phyloP scores from a whole-genome alignment of 2,113 vertebrate species.

The Pomatorhinus ruficollis region DNA sequence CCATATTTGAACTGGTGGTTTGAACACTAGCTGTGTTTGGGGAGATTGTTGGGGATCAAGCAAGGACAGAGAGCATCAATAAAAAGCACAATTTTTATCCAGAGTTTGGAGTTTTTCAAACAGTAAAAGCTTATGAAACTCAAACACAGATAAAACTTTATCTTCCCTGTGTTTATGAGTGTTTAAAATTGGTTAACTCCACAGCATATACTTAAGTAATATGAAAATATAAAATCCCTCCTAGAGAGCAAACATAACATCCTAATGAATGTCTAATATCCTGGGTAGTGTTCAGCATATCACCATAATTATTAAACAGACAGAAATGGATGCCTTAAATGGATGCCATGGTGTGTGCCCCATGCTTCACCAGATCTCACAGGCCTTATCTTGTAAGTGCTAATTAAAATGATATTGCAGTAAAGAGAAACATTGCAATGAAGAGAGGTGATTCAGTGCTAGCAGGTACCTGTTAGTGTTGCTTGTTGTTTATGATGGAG shows the following conservation, averaged over 20 bases:
- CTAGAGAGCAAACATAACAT: slow-evolving; percentile 4
- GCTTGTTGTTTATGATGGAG: neutral
- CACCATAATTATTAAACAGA: slow-evolving; percentile 26
- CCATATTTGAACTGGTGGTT: neutral
- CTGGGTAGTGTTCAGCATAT: neutral
- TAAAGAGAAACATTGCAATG: slow-evolving; percentile 12
- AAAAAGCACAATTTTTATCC: neutral
- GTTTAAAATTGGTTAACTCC: neutral
- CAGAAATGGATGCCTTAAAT: neutral
- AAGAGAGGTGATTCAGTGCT: slow-evolving; percentile 14
- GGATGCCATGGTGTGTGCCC: neutral
- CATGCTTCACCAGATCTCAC: slow-evolving; percentile 8
- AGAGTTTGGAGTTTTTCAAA: neutral
- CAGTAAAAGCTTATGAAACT: neutral
- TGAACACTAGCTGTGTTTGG: neutral
- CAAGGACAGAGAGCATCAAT: neutral
- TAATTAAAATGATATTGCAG: slow-evolving; percentile 56
- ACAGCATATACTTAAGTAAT: neutral
- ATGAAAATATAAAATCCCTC: neutral
- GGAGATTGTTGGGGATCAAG: neutral
- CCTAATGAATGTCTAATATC: slow-evolving; percentile 30
- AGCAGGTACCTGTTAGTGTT: slow-evolving; percentile 18
- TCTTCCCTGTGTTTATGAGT: neutral
- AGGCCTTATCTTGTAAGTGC: slow-evolving; percentile 38
- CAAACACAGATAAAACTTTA: neutral